Base-by-base conservation (phyloP, 35 echinoderm and acorn worm genomes). In the Apostichopus japonicus region DNA sequence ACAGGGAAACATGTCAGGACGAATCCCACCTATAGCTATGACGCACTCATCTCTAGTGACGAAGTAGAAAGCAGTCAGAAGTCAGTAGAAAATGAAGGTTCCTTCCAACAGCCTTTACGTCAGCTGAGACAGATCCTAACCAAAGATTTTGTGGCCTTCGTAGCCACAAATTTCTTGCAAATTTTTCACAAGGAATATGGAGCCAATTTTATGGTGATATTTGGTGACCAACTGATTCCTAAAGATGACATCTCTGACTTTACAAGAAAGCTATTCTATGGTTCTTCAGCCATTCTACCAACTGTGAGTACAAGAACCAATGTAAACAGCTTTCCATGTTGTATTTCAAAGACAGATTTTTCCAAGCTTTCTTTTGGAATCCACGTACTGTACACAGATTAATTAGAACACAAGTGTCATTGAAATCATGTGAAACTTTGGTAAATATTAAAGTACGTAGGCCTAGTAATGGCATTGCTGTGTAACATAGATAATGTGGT, bases 161-260 rank as follows among this genome's bases (percentile, higher is more conserved):
- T 98, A 33, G 65, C 67, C 14, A 98, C 90, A 61, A 98, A 98
- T 72, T 98, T 98, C 77, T 83, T 91, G 23, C 93, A 94, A 88
- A 88, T 96, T 78, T 90, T 98, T 57, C 97, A 98, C 83, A 91
- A 87, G 51, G 80, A 83, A 14, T 96, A 94, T 55, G 79, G 91
- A 19, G 91, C 86, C 19, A 98, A 94, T 62, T 98, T 98, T 71
- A 63, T 98, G 19, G 90, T 93, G 9, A 93, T 94, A 8, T 96
- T 98, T 94, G 96, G 93, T 21, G 93, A 95, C 51, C 90, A 94
- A 80, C 93, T 98, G 73, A 96, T 98, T 25, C 95, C 95, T 59
- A 13, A 80, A 19, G 57, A 76, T 22, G 93, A 93, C 53, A 71
- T 98, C 7, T 87, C 93, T 53, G 55, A 67, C 9, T 57, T 94